Conservation (phyloP, 2,113 vertebrate genomes). For the Cathartes aura region DNA sequence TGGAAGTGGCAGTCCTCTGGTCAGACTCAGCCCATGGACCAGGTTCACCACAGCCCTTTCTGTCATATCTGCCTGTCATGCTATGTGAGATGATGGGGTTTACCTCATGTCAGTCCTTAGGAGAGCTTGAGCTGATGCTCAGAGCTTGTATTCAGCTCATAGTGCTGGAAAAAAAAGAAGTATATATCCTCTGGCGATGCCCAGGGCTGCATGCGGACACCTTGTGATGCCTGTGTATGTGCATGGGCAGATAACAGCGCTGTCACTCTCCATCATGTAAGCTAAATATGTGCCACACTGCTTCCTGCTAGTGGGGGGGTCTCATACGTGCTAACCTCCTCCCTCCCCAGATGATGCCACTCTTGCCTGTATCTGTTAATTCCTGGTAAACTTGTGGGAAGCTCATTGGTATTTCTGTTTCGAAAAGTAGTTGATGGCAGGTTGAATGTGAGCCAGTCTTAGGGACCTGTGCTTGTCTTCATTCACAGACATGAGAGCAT, state of each 20-base stretch:
- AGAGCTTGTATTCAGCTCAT: not conserved
- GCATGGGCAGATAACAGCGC: not conserved
- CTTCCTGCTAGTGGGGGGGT: not conserved
- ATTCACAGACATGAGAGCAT: not conserved
- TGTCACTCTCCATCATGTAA: not conserved
- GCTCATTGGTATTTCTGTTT: not conserved
- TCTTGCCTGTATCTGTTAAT: not conserved
- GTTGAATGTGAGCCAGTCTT: not conserved
- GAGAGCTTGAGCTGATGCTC: not conserved
- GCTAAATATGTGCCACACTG: not conserved
- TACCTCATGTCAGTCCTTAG: not conserved
- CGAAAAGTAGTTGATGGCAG: not conserved
- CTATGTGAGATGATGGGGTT: not conserved
- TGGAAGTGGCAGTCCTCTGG: not conserved
- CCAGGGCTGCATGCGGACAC: not conserved
- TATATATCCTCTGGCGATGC: fast-evolving
- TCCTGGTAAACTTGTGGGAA: not conserved
- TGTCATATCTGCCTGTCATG: not conserved
- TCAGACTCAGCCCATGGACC: not conserved
- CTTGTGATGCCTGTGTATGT: not conserved
- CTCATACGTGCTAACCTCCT: not conserved
- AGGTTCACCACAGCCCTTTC: not conserved
- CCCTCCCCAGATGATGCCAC: not conserved
- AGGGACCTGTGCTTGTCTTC: not conserved
- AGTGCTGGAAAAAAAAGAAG: not conserved